phyloP scores from a whole-genome alignment of 2,797 vertebrate genomes.

The Morus bassanus region DNA sequence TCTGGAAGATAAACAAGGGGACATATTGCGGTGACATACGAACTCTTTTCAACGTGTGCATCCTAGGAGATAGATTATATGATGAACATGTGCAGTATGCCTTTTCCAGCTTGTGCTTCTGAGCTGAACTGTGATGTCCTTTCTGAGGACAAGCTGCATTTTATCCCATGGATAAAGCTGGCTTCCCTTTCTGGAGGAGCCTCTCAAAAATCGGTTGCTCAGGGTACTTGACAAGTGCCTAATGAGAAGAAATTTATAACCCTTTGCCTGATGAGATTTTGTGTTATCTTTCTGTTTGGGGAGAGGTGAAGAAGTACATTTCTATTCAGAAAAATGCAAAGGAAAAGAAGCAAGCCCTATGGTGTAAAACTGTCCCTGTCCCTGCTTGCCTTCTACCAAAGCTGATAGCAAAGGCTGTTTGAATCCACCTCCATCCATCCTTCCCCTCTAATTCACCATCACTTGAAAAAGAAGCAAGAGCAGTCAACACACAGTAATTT shows the following conservation, averaged over 20 bases:
- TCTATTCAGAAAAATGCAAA: not conserved
- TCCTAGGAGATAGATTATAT: conserved; percentile 45
- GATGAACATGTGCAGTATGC: not conserved
- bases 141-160: not conserved
- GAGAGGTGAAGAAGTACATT: not conserved
- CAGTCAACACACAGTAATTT: conserved; percentile 17
- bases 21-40: not conserved
- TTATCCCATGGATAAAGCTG: not conserved
- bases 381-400: not conserved
- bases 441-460: not conserved
- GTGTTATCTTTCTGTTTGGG: not conserved
- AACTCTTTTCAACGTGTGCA: conserved; percentile 51
- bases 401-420: not conserved
- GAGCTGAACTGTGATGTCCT: not conserved
- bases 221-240: not conserved
- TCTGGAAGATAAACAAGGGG: conserved; percentile 53
- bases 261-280: not conserved
- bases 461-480: not conserved
- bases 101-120: conserved; percentile 13
- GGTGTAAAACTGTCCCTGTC: not conserved
- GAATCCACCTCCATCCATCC: not conserved
- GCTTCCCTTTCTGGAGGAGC: not conserved
- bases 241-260: not conserved
- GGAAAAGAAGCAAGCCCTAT: not conserved
- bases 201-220: not conserved